Conservation (phyloP, 1,140 invertebrate genomes). For the Subanguina moxae region DNA sequence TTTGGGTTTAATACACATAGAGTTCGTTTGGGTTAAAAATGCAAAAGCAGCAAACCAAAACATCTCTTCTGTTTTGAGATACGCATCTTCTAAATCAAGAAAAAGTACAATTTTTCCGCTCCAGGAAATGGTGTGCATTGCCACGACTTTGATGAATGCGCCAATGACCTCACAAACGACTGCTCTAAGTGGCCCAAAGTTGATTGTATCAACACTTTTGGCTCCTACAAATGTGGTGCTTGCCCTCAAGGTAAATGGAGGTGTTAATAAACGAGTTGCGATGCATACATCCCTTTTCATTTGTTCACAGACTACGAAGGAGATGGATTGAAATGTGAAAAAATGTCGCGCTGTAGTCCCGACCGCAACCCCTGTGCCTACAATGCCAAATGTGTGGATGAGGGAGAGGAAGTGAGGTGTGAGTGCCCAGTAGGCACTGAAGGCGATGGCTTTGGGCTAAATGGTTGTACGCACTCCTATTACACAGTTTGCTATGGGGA, state of each 20-base stretch:
- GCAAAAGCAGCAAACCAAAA: no score
- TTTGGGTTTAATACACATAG: no score
- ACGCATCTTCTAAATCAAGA: no score
- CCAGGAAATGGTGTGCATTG: constrained; percentile 53
- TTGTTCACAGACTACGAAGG: constrained; percentile 19
- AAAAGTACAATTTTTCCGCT: no score
- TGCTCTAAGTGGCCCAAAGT: constrained; percentile 51
- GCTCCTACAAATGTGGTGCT: constrained; percentile 60
- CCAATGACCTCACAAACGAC: constrained; percentile 35
- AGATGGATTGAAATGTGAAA: constrained; percentile 27
- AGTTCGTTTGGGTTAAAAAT: no score
- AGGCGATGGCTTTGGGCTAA: constrained; percentile 23
- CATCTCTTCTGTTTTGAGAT: no score
- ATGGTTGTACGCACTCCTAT: constrained; percentile 25
- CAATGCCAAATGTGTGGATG: constrained; percentile 24
- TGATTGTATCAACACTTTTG: constrained; percentile 57
- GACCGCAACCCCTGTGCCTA: constrained; percentile 12
- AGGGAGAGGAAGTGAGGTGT: constrained; percentile 23
- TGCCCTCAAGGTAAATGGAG: constrained; percentile 60
- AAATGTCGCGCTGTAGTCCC: constrained; percentile 21
- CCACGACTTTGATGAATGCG: constrained; percentile 53
- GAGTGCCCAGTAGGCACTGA: constrained; percentile 28
- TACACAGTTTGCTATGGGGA: constrained; percentile 14
- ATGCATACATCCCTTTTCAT: no score
- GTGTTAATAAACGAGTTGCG: not conserved